A percentile compares a stretch with the other conserved stretches of the same genome.
phyloP scores from a whole-genome alignment of 2,888 invertebrate species.

The Himalopsyche anomala region DNA sequence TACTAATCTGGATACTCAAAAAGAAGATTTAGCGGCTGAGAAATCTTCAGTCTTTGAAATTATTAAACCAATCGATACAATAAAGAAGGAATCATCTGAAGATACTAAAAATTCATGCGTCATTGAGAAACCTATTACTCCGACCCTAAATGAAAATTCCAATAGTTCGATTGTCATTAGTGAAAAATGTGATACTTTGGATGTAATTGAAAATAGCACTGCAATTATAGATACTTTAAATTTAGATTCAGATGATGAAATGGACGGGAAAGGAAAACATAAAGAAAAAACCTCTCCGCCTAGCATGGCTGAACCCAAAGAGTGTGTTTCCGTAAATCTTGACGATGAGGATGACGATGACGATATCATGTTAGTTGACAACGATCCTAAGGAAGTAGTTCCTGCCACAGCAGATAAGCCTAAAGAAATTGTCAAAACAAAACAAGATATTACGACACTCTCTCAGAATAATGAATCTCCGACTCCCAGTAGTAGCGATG shows the following conservation, averaged over 20 bases:
- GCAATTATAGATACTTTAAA: slow-evolving; percentile 21
- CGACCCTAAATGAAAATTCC: too few species aligned
- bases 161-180: background rate
- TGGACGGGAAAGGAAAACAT: slow-evolving; percentile 65
- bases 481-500: background rate
- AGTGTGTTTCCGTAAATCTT: slow-evolving; percentile 68
- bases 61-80: too few species aligned
- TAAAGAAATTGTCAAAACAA: background rate
- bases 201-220: slow-evolving; percentile 34
- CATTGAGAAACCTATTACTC: background rate
- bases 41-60: too few species aligned
- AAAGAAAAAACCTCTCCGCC: slow-evolving; percentile 54
- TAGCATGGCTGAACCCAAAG: slow-evolving; percentile 39
- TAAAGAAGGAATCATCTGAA: too few species aligned
- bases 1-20: too few species aligned
- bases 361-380: slow-evolving; percentile 74
- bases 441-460: background rate
- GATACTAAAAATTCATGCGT: background rate
- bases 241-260: slow-evolving; percentile 73
- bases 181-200: background rate
- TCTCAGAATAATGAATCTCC: background rate
- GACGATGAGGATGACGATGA: slow-evolving; percentile 73
- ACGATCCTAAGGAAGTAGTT: slow-evolving; percentile 66
- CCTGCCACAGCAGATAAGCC: background rate
- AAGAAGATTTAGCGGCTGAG: too few species aligned